Evolutionary conservation across 2,113 vertebrate species (phyloP), one percentile per base, ranked within the genome.

Genomic region (Sinocyclocheilus maitianheensis): DNA sequence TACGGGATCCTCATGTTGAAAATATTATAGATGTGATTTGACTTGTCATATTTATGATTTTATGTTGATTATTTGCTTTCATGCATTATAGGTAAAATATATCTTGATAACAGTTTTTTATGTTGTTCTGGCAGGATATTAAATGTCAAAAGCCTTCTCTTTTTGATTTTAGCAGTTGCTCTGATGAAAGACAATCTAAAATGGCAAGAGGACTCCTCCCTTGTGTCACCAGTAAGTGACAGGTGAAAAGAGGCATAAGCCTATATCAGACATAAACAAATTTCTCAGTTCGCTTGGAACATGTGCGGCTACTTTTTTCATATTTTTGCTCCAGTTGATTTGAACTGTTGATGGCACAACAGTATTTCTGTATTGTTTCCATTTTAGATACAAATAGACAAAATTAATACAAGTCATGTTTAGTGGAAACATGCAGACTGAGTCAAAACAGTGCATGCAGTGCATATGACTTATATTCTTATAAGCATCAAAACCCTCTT

Each of bases 191-290:
- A 12, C 4, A 13, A 46, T 74, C 20, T 74, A 74, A 74, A 37
- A 43, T 43, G n/a, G 37, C 34, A 43, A 72, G 10, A 46, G 37
- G 20, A 46, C 71, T 74, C 4, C 71, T 74, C 40, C 71, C 71
- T 46, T 74, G 20, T n/a, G 71, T 46, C 20, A 22, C 20, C 34
- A 11, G 46, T 48, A 43, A 77, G 7, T 53, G 74, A 26, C 13
- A 77, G 74, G 74, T 77, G 74, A 77, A 77, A 77, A 77, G 43
- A 53, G 74, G n/a, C 74, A 76, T 26, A 8, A 51, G 1, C 16
- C 67, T 6, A 8, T 48, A 46, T 74, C 20, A 72, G 37, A 43
- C 20, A 72, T 11, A 43, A 74, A 74, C 37, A 43, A 12, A 20
- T 46, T 13, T 20, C 71, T 46, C 37, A 74, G 6, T 74, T 74